Evolutionary conservation across 2,797 vertebrate species (phyloP).

Genomic region (Leuciscus waleckii): DNA sequence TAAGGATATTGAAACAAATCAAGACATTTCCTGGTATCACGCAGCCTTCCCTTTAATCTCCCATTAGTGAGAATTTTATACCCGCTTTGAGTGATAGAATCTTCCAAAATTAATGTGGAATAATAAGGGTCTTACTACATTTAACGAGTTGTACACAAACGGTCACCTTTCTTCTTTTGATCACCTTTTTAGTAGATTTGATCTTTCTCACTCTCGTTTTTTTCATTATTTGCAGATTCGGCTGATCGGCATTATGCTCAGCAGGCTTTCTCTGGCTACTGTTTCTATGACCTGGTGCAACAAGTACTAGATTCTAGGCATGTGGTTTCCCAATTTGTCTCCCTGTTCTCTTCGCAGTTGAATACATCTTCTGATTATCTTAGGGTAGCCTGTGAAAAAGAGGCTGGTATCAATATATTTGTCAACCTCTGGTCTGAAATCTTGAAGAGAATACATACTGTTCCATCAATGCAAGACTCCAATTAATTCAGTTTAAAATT

Average conservation of each 20-base stretch:
- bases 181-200: not conserved
- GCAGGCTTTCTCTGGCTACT: not conserved
- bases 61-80: not conserved
- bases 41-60: not conserved
- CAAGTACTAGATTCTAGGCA: not conserved
- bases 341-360: not conserved
- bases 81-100: not conserved
- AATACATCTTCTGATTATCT: not conserved
- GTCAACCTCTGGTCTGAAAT: not conserved
- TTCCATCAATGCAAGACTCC: not conserved
- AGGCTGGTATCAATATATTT: not conserved
- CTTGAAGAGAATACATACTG: not conserved
- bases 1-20: too few relatives aligned
- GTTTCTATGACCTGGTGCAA: not conserved
- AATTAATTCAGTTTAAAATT: not conserved
- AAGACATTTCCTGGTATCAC: too few relatives aligned
- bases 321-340: not conserved
- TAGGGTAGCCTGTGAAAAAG: not conserved
- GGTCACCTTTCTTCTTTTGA: not conserved
- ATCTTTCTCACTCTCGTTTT: not conserved
- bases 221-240: not conserved
- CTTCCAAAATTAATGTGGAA: not conserved
- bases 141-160: not conserved
- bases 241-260: not conserved
- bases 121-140: not conserved